Base-by-base conservation (phyloP, 2,797 vertebrate species). In the Pyrocephalus nanus region DNA sequence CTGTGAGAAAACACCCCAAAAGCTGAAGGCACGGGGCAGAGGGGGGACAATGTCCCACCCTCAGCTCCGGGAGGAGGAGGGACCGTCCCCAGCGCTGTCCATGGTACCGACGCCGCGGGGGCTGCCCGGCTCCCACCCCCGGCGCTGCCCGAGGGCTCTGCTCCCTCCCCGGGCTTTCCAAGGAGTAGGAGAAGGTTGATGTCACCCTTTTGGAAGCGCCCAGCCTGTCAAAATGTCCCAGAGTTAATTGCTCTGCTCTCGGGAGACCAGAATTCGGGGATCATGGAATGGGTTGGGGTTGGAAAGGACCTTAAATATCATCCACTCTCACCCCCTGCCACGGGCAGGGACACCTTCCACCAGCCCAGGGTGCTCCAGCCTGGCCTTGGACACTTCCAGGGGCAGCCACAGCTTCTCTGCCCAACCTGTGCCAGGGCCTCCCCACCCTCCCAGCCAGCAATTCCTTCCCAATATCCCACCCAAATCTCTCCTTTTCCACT, bases 21-120 rank as follows among this genome's bases (percentile, higher is more conserved):
- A 16, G 42, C 34, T 12, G 69, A 26, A 16, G 48, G 48, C 48
- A 27, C 15, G 15, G 48, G 9, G 26, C 26, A 27, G 48, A 27
- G 48, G 48, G 50, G 40, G 12, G 3, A 1, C 4, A 1, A 6
- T 0, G 15, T 6, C 30, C 7, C 4, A 0, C 4, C 36, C 2
- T 12, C 20, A 12, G 15, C 32, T n/a, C 8, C 4, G 5, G 86
- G 50, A 30, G 3, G 17, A 64, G 26, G 9, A 29, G 27, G 60
- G 38, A 14, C 3, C 8, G 27, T 43, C 18, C 4, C 27, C 92
- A 84, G 30, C 76, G 96, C 96, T 96, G 95, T 96, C 96, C 96
- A 95, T 81, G 96, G 95, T 96, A 91, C 96, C 92, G 8, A 32
- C 51, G 29, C 88, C 22, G 11, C 11, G 18, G 73, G 89, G 80